These are phyloP conservation scores for Argyrosomus regius DNA, from an alignment of 2,797 vertebrate species.

Conservation along the genomic window DNA sequence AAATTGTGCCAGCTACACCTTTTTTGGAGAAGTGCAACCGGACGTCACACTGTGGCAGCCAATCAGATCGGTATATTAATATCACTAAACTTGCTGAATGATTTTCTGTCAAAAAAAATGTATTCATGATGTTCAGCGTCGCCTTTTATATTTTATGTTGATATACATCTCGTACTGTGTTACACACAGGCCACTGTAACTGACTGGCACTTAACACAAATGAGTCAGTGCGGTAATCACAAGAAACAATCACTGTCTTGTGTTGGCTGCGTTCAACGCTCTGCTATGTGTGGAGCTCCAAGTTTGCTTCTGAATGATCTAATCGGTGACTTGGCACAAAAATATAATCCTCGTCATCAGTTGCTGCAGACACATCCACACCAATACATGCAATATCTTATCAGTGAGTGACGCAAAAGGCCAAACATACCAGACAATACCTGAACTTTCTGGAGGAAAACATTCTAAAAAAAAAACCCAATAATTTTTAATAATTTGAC, in stretches of 20 bases:
- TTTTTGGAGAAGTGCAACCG: too few relatives aligned
- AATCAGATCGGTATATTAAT: too few relatives aligned
- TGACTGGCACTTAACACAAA: not conserved
- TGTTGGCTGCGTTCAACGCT: not conserved
- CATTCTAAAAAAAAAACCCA: not conserved
- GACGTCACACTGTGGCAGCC: too few relatives aligned
- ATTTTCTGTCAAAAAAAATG: not conserved
- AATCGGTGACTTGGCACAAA: not conserved
- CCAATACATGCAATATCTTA: not conserved
- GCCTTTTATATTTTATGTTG: not conserved
- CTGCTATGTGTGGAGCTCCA: not conserved
- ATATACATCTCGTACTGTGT: not conserved
- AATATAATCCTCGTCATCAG: not conserved
- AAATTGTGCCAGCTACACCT: too few relatives aligned
- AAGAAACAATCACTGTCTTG: not conserved
- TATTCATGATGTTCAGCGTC: not conserved
- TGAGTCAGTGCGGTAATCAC: slow-evolving; percentile 5
- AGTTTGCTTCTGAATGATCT: not conserved
- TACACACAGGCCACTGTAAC: not conserved
- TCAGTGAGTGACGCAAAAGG: not conserved
- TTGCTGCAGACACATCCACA: not conserved
- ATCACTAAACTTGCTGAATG: too few relatives aligned
- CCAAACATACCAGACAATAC: not conserved
- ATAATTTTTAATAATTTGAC: not conserved
- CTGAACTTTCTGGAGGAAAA: not conserved